A percentile compares a stretch with the other conserved stretches of the same genome.
Evolutionary conservation across 2,113 vertebrate species (phyloP).

Genomic region (Phrynocephalus versicolor): DNA sequence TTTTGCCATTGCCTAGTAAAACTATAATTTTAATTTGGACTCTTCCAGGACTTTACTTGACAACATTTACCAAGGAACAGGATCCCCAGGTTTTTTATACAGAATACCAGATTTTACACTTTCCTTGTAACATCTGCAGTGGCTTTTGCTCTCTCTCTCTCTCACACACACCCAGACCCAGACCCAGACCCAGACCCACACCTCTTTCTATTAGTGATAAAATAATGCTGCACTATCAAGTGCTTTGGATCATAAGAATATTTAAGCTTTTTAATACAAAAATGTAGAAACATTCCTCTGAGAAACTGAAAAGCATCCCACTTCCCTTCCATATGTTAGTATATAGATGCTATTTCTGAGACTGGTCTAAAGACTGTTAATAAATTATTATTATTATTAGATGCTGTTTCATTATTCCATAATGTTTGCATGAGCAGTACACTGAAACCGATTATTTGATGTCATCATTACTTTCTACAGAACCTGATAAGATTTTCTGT

Average conservation of each 20-base stretch:
- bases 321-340: not conserved
- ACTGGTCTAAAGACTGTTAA: too few species aligned
- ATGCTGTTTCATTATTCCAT: not conserved
- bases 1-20: too few species aligned
- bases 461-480: not conserved
- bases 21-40: too few species aligned
- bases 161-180: not conserved
- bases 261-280: not conserved
- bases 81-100: not conserved
- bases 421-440: too few species aligned
- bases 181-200: not conserved
- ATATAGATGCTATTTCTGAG: too few species aligned
- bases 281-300: not conserved
- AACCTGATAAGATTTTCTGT: not conserved
- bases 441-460: not conserved
- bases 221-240: not conserved
- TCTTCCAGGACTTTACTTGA: too few species aligned
- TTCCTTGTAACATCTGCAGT: not conserved
- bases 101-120: not conserved
- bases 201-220: too few species aligned
- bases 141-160: not conserved
- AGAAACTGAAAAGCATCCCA: not conserved
- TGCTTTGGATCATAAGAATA: not conserved
- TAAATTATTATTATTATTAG: not conserved
- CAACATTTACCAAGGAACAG: too few species aligned